A percentile compares a stretch with the other conserved stretches of the same genome.
These are phyloP conservation scores for Apis mellifera DNA, from an alignment of 1,140 invertebrate genomes.

Conservation along the genomic window DNA sequence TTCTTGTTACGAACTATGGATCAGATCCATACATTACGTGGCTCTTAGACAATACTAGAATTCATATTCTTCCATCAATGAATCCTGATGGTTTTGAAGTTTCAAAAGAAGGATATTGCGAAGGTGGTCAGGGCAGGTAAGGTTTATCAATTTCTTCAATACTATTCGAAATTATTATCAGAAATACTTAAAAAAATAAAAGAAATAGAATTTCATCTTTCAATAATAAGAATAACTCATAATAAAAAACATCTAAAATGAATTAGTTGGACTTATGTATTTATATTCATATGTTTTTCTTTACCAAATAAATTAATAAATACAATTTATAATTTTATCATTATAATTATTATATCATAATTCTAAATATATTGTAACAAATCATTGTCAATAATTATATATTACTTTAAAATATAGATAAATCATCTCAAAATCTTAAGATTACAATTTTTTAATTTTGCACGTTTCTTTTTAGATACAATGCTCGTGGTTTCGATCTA, in stretches of 20 bases:
- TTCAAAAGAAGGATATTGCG: conserved; percentile 92
- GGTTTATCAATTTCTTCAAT: not conserved
- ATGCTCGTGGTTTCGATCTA: conserved; percentile 92
- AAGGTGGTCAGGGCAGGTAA: conserved; percentile 91
- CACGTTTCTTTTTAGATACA: conserved; percentile 84
- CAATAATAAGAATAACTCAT: not conserved
- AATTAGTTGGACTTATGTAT: not conserved
- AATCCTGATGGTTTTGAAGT: conserved; percentile 95
- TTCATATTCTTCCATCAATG: conserved; percentile 96
- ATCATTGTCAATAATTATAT: no score
- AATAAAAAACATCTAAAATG: not conserved
- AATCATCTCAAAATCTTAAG: no score
- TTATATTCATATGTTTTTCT: not conserved
- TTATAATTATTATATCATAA: not conserved
- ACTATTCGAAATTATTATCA: not conserved
- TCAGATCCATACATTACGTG: conserved; percentile 91
- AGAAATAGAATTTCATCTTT: not conserved
- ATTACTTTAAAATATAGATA: no score
- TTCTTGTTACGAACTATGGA: conserved; percentile 91
- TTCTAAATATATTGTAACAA: not conserved
- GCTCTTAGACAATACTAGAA: conserved; percentile 93
- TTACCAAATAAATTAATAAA: not conserved
- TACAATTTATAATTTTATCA: not conserved
- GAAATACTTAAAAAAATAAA: not conserved
- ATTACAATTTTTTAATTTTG: no score